A percentile compares a stretch with the other conserved stretches of the same genome.
Conservation (phyloP, 1,140 invertebrate species). For the Augochlora pura region DNA sequence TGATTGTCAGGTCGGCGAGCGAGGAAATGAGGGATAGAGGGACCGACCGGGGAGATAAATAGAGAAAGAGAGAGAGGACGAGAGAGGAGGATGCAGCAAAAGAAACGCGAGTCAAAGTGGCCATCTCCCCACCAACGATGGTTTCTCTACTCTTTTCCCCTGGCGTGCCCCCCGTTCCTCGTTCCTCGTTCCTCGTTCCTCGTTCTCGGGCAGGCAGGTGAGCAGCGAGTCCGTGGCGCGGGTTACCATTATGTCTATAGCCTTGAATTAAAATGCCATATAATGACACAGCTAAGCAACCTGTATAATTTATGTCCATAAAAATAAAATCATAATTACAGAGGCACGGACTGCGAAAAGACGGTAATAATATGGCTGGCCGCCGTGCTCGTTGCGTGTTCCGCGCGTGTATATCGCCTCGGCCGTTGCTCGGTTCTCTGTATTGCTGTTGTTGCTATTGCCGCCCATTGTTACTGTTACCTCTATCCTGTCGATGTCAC, state of each 20-base stretch:
- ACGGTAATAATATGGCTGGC: constrained; percentile 76
- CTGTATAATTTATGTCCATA: constrained; percentile 79
- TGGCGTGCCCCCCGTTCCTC: constrained; percentile 14
- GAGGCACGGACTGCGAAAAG: constrained; percentile 77
- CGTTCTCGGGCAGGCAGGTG: constrained; percentile 59
- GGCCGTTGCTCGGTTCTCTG: constrained; percentile 21
- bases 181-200: constrained; percentile 10
- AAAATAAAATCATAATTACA: constrained; percentile 81
- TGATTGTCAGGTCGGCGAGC: constrained; percentile 5
- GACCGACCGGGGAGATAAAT: too few species aligned
- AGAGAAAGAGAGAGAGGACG: too few species aligned
- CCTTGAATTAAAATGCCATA: constrained; percentile 80
- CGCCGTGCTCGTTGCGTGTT: constrained; percentile 65
- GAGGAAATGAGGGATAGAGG: constrained; percentile 13
- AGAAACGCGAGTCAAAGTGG: constrained; percentile 48
- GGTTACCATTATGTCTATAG: constrained; percentile 78
- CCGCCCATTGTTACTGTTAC: constrained; percentile 37
- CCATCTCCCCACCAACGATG: constrained; percentile 16
- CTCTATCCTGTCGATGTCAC: constrained; percentile 35
- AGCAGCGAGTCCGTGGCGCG: constrained; percentile 62
- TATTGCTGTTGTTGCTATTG: constrained; percentile 24
- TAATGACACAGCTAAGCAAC: constrained; percentile 77
- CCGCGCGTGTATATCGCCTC: constrained; percentile 54
- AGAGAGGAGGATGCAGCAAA: constrained; percentile 12
- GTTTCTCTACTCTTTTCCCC: constrained; percentile 9